Evolutionary conservation across 2,113 vertebrate genomes (phyloP).

Genomic region (Cyanistes caeruleus): DNA sequence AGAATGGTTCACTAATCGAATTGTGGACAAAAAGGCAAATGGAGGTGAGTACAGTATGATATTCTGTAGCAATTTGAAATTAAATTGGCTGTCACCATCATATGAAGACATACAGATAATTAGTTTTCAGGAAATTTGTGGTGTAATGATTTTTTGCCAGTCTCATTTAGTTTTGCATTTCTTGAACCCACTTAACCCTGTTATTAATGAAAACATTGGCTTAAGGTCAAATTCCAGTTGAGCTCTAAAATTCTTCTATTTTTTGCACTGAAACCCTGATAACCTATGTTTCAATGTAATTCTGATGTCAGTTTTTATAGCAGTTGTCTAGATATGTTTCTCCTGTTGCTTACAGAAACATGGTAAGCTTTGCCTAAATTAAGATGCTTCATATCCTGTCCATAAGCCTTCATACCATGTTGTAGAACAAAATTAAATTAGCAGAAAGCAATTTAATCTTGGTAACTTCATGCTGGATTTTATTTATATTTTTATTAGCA

Average conservation of each 20-base stretch:
- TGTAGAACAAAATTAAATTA: not conserved
- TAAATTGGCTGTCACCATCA: not conserved
- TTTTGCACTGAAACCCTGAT: not conserved
- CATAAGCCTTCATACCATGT: not conserved
- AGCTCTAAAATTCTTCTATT: not conserved
- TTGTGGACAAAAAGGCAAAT: constrained; percentile 82
- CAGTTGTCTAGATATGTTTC: not conserved
- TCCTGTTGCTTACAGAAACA: not conserved
- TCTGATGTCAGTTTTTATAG: not conserved
- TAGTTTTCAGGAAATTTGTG: not conserved
- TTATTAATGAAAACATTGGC: not conserved
- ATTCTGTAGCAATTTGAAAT: not conserved
- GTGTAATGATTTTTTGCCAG: not conserved
- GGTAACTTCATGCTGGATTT: not conserved
- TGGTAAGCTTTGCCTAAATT: not conserved
- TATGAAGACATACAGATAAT: not conserved
- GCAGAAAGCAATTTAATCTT: not conserved
- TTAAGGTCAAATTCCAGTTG: not conserved
- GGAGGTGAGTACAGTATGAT: constrained; percentile 79
- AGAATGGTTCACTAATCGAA: constrained; percentile 86
- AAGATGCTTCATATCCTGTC: not conserved
- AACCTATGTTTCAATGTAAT: not conserved
- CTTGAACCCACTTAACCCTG: not conserved
- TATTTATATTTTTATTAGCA: not conserved
- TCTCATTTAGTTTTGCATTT: not conserved